Evolutionary conservation across 2,888 invertebrate genomes (phyloP), one percentile per base, ranked within the genome.

Genomic region (Coenonympha glycerion): DNA sequence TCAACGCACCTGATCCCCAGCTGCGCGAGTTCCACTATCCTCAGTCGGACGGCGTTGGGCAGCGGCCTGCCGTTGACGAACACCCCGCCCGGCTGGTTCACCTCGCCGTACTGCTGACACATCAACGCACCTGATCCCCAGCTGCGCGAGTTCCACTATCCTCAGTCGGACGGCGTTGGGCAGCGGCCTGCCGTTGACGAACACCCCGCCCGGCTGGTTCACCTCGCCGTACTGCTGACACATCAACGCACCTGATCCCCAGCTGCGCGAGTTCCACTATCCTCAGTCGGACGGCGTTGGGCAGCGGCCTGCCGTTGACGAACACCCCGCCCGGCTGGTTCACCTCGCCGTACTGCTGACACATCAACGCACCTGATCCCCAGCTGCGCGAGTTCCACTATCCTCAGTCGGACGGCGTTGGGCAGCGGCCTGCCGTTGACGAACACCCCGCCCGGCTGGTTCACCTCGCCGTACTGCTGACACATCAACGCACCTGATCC

Each of bases 161-260:
- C 95, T 89, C 69, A 95, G 87, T 33, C 97, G 89, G 44, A 97
- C 95, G 13, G 93, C 93, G 80, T 96, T 96, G 42, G 97, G 97
- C 55, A 97, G 85, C 6, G 97, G 97, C 52, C 97, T 89, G 0
- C 97, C 97, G 82, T 97, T 97, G 49, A 97, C 97, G 84, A 97
- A 97, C 37, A 97, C 95, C 15, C 97, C 97, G n/a, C 97, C 97
- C 47, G 97, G 90, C 80, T 97, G 97, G 87, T 97, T 97, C 62
- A 97, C 96, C 83, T 97, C 97, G n/a, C 98, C 98, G 84, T 97
- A 97, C 75, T 96, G 96, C 76, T 96, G 95, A n/a, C n/a, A n/a
- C n/a, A n/a, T n/a, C n/a, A n/a, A 30, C 18, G 6, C 26, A 84
- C 85, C 85, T 90, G 66, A 97, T 96, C 6, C 97, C 97, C 19